These are phyloP conservation scores for Megaustenia siamemsis DNA, from an alignment of 2,888 invertebrate genomes.

Conservation along the genomic window DNA sequence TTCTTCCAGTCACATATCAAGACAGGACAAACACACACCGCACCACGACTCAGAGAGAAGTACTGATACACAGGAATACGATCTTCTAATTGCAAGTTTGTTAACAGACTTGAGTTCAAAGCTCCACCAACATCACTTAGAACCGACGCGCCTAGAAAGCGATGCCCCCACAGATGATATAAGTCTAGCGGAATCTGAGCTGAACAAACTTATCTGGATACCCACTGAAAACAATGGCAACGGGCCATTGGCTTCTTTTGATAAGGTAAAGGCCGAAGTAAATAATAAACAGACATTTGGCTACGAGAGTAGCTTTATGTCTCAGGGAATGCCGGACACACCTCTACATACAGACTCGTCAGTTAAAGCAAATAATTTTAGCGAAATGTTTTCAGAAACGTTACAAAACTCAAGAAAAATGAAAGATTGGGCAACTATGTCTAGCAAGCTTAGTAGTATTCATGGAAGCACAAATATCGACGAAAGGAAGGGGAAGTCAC, in stretches of 20 bases:
- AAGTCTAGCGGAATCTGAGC: neutral
- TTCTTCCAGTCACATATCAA: neutral
- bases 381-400: neutral
- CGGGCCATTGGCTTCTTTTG: neutral
- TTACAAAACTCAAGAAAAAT: neutral
- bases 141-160: neutral
- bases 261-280: neutral
- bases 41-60: neutral
- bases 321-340: neutral
- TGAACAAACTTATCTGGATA: slow-evolving; percentile 27
- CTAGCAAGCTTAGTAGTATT: neutral
- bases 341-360: neutral
- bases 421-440: neutral
- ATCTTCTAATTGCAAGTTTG: slow-evolving; percentile 9
- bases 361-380: neutral
- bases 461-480: neutral
- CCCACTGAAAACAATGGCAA: neutral
- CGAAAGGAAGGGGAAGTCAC: neutral
- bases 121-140: slow-evolving; percentile 3
- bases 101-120: slow-evolving; percentile 9
- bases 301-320: neutral
- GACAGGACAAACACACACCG: neutral
- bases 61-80: neutral
- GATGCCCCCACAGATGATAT: neutral
- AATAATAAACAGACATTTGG: neutral